Evolutionary conservation across 2,888 invertebrate genomes (phyloP).

Genomic region (Euclidia mi): DNA sequence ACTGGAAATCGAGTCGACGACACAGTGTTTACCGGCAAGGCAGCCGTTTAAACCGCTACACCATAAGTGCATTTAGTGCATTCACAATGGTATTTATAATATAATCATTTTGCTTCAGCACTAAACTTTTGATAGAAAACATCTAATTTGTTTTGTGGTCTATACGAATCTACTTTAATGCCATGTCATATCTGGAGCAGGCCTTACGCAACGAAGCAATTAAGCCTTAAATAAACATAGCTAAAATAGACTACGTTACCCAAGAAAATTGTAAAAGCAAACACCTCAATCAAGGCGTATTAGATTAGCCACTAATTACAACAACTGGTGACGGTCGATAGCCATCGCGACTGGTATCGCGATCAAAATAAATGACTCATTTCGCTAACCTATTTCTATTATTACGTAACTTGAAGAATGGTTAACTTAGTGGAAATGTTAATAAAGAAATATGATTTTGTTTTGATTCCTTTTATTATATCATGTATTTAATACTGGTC

Average conservation of each 20-base stretch:
- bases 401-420: conserved; percentile 56
- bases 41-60: too few relatives aligned
- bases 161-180: too few relatives aligned
- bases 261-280: conserved; percentile 33
- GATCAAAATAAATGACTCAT: conserved; percentile 68
- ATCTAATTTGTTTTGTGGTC: too few relatives aligned
- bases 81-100: too few relatives aligned
- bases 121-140: too few relatives aligned
- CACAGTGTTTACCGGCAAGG: too few relatives aligned
- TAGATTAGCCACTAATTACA: conserved; percentile 45
- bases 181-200: too few relatives aligned
- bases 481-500: too few relatives aligned
- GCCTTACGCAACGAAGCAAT: too few relatives aligned
- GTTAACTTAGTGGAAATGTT: conserved; percentile 15
- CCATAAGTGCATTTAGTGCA: too few relatives aligned
- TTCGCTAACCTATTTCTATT: conserved; percentile 65
- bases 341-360: conserved; percentile 56
- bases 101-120: too few relatives aligned
- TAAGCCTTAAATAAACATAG: background rate
- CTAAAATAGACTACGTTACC: conserved; percentile 7
- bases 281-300: conserved; percentile 40
- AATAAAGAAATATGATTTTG: conserved; percentile 5
- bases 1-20: too few relatives aligned
- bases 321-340: conserved; percentile 46
- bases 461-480: background rate